Evolutionary conservation across 2,113 vertebrate genomes (phyloP).

Genomic region (Serilophus lunatus): DNA sequence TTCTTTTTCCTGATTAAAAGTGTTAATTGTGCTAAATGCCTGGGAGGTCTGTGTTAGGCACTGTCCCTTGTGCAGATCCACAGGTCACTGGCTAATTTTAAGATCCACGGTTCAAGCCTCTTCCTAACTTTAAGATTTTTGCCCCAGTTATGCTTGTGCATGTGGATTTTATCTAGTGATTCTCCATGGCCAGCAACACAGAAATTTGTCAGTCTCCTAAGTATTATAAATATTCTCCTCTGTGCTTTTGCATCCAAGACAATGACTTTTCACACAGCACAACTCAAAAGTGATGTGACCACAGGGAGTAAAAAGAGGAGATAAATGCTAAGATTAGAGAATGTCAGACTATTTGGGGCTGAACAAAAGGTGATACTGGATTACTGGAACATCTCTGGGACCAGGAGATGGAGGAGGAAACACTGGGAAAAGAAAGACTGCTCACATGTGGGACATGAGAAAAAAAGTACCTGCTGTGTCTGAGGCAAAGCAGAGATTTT

Average conservation of each 20-base stretch:
- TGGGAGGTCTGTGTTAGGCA: not conserved
- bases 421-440: not conserved
- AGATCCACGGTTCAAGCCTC: not conserved
- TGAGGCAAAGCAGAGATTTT: not conserved
- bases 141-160: not conserved
- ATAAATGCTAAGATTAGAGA: not conserved
- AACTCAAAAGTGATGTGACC: not conserved
- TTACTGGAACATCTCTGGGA: not conserved
- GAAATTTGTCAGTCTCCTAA: not conserved
- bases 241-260: not conserved
- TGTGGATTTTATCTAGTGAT: not conserved
- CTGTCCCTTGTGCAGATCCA: not conserved
- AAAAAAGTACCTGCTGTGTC: not conserved
- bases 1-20: not conserved
- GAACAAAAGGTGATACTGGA: not conserved
- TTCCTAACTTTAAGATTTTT: not conserved
- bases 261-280: slow-evolving; percentile 5
- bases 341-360: not conserved
- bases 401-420: not conserved
- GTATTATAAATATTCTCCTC: not conserved
- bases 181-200: not conserved
- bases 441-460: not conserved
- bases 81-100: not conserved
- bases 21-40: not conserved
- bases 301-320: not conserved